Base-by-base conservation (phyloP, 64 coral and sea anemone species). In the Anthopleura sola region DNA sequence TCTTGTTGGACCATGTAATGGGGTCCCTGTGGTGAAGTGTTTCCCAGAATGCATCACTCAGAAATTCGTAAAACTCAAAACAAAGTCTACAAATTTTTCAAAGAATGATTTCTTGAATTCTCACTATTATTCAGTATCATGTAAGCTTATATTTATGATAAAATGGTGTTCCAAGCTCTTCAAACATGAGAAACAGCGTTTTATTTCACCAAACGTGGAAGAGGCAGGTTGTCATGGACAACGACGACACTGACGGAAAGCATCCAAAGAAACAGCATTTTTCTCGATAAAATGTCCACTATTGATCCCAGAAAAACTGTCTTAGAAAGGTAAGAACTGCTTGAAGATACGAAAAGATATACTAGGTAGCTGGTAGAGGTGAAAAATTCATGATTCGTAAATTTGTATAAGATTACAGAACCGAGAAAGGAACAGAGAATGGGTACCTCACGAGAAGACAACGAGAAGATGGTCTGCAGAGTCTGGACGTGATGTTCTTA, bases 391-490 rank as follows among this genome's bases (percentile, higher is more conserved):
- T 71, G 0, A 26, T 71, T 71, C 13, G 66, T 32, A 0, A 14
- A 71, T 71, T 71, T 12, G 16, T n/a, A 14, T 34, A 33, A 90
- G 88, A 37, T 51, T 90, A 33, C 82, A 71, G 66, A 71, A 90
- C 3, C 71, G 83, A 85, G 88, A 90, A 66, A 85, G 36, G 32
- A 78, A 55, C 20, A 90, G 88, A 39, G 88, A 90, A 48, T 90
- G 68, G 82, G 14, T 50, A 2, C 46, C 49, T 78, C 39, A 37
- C 7, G n/a, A 71, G 17, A 78, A 54, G 62, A 80, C 49, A 24
- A 60, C 78, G 31, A 83, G 89, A 21, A 49, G 83, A 28, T 91
- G 89, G 89, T 91, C 89, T 24, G 89, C 89, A 39, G 89, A 91
- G 55, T 91, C 89, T 23, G 82, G 20, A 12, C 78, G 26, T 8